Conservation (phyloP, 1,140 invertebrate species). For the Pseudomyrmex flavicornis region DNA sequence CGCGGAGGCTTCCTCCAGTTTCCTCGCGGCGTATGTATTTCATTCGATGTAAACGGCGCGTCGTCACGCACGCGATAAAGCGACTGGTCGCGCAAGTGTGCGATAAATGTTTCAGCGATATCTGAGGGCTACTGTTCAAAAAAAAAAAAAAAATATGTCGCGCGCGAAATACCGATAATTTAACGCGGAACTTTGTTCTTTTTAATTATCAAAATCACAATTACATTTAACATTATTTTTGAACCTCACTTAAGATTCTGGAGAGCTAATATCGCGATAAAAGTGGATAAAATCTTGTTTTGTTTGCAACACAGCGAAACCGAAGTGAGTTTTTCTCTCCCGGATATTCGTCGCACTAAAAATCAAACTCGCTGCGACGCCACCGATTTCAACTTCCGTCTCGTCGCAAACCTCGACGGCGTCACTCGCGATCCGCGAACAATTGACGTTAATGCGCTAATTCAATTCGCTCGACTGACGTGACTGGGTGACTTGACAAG, state of each 20-base stretch:
- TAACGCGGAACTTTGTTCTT: neutral
- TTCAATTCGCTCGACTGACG: slow-evolving; percentile 20
- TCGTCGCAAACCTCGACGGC: neutral
- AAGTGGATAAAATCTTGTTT: neutral
- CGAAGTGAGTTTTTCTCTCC: neutral
- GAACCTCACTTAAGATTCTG: too few species aligned
- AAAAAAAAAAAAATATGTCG: neutral
- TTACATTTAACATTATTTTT: neutral
- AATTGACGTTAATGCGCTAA: slow-evolving; percentile 37
- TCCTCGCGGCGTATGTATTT: neutral
- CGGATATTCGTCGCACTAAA: neutral
- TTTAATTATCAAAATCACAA: neutral
- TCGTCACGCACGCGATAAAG: neutral
- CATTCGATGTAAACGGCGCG: neutral
- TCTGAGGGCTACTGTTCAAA: slow-evolving; percentile 6
- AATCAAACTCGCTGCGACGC: slow-evolving; percentile 1
- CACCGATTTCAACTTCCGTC: slow-evolving; percentile 5
- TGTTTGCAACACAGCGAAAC: neutral
- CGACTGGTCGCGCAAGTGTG: neutral
- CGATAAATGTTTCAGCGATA: neutral
- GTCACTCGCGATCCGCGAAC: slow-evolving; percentile 12
- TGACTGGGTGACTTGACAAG: slow-evolving; percentile 21
- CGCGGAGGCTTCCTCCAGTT: slow-evolving; percentile 5
- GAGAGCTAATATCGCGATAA: neutral
- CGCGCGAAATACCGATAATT: neutral